Evolutionary conservation across 2,888 invertebrate species (phyloP), one percentile per base, ranked within the genome.

Genomic region (Rhingia rostrata): DNA sequence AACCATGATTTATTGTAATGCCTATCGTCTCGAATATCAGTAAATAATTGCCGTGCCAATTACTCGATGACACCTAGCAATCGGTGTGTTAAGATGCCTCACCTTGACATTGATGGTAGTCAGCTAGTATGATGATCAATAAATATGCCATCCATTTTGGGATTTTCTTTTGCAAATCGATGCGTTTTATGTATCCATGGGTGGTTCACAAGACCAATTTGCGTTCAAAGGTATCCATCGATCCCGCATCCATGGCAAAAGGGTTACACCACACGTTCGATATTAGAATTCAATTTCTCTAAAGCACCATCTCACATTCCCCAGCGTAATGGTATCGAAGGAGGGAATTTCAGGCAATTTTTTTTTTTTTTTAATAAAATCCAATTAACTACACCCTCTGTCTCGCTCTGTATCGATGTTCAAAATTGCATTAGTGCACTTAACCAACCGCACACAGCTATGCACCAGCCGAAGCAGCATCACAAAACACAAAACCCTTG

Each of bases 341-440:
- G 30, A 33, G 35, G 35, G 61, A 77, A 83, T 78, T 54, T 45
- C 56, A 69, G 69, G 73, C 35, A 2, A 1, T 69, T 63, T 9
- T 22, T 10, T 47, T 9, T 14, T 47, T 41, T 63, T 64, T 33
- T 30, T 63, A 64, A 81, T 69, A 60, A 82, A 82, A 77, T 72
- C 63, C 83, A 79, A 73, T 83, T 73, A 78, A 78, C 72, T 66
- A 60, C 51, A 14, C 32, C 22, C 12, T 54, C 41, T 49, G n/a
- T 45, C 43, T 41, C 49, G 14, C 39, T 53, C 45, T 7, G 49
- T 30, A 45, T 73, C 56, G 35, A 43, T 61, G 61, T 67, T 70
- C 61, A 49, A 53, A 83, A 79, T 69, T 79, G 78, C 63, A 79
- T 74, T 64, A 69, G 67, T 67, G 58, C 83, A 73, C 78, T 67